These are phyloP conservation scores for Oncorhynchus keta DNA, from an alignment of 2,113 vertebrate species.

Conservation along the genomic window DNA sequence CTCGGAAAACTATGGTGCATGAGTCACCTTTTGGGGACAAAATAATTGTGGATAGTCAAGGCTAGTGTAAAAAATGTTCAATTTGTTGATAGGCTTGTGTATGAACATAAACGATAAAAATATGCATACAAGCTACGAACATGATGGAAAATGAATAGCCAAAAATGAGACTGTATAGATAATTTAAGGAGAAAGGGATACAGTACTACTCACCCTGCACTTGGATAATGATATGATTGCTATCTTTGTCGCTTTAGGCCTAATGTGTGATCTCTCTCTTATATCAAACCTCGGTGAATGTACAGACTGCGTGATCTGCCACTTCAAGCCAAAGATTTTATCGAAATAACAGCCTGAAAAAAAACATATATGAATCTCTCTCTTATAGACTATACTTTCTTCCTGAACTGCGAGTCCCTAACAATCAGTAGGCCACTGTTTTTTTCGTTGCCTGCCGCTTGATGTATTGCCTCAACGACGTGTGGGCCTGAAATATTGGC, in stretches of 20 bases:
- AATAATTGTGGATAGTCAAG: background rate
- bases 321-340: slow-evolving; percentile 94
- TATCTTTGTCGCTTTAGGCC: slow-evolving; percentile 14
- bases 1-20: background rate
- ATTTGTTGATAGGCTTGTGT: background rate
- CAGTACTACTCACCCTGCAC: slow-evolving; percentile 74
- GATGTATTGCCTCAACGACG: background rate
- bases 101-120: background rate
- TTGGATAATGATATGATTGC: slow-evolving; percentile 56
- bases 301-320: slow-evolving; percentile 71
- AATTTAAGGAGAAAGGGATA: slow-evolving; percentile 81
- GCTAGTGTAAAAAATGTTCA: background rate
- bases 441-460: background rate
- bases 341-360: slow-evolving; percentile 43
- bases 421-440: slow-evolving; percentile 1
- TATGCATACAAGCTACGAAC: background rate
- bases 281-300: slow-evolving; percentile 8
- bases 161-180: slow-evolving; percentile 80
- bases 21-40: background rate
- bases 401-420: slow-evolving; percentile 1
- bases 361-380: background rate
- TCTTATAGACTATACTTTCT: background rate
- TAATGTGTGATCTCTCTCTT: slow-evolving; percentile 47
- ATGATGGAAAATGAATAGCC: slow-evolving; percentile 72
- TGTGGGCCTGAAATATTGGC: background rate